Evolutionary conservation across 2,113 vertebrate genomes (phyloP).

Genomic region (Alligator mississippiensis): DNA sequence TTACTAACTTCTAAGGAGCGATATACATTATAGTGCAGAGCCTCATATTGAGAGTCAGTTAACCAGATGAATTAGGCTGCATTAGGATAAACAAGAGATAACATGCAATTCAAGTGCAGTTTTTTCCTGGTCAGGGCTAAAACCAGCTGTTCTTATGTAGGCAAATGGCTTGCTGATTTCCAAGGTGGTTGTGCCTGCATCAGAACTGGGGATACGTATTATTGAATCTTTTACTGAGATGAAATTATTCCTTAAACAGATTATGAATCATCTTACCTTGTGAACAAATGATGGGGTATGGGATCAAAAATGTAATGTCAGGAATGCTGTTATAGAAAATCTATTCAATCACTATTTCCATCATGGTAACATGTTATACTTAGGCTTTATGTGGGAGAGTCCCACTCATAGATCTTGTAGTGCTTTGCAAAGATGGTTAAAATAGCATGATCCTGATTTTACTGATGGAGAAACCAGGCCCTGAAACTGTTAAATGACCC

Average conservation of each 20-base stretch:
- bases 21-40: slow-evolving; percentile 7
- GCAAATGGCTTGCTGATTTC: neutral
- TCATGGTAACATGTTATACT: neutral
- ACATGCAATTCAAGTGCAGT: neutral
- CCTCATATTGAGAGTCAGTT: rapidly evolving
- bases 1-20: rapidly evolving
- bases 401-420: neutral
- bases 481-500: neutral
- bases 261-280: neutral
- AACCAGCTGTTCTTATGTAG: neutral
- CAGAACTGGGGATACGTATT: neutral
- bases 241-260: neutral
- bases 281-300: neutral
- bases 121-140: neutral
- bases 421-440: neutral
- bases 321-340: neutral
- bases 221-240: neutral
- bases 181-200: neutral
- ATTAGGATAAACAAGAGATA: slow-evolving; percentile 10
- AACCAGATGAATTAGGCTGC: neutral
- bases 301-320: neutral
- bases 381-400: neutral
- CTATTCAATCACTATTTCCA: neutral
- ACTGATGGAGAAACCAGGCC: neutral
- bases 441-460: neutral